These are phyloP conservation scores for Cyclopterus lumpus DNA, from an alignment of 2,797 vertebrate genomes.

Conservation along the genomic window DNA sequence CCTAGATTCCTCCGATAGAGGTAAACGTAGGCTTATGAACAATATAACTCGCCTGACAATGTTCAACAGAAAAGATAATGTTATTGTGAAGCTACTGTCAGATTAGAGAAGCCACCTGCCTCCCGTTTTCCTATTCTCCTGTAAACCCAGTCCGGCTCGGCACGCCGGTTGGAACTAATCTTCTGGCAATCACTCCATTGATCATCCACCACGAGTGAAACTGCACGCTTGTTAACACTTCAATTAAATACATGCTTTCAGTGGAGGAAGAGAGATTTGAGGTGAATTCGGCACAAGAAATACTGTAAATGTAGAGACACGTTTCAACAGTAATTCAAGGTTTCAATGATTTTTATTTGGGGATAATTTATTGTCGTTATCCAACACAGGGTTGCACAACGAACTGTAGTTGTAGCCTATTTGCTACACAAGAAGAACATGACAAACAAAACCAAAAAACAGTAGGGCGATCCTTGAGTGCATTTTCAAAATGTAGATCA, in stretches of 20 bases:
- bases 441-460: neutral
- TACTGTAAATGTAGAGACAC: neutral
- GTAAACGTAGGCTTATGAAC: conserved; percentile 14
- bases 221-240: neutral
- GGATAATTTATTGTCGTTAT: neutral
- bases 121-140: conserved; percentile 34
- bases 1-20: conserved; percentile 13
- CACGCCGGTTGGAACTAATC: neutral
- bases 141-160: conserved; percentile 19
- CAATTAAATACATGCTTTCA: conserved; percentile 16
- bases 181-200: conserved; percentile 17
- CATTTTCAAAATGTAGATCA: neutral
- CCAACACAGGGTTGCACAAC: neutral
- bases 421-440: neutral
- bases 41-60: conserved; percentile 17
- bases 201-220: neutral
- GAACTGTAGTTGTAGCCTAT: neutral
- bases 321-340: neutral
- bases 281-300: neutral
- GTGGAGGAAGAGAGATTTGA: conserved; percentile 4
- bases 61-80: conserved; percentile 31
- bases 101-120: conserved; percentile 44
- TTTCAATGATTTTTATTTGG: neutral
- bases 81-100: conserved; percentile 9
- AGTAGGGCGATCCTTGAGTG: neutral